phyloP scores from a whole-genome alignment of 1,140 invertebrate genomes.

The Anoplophora glabripennis region DNA sequence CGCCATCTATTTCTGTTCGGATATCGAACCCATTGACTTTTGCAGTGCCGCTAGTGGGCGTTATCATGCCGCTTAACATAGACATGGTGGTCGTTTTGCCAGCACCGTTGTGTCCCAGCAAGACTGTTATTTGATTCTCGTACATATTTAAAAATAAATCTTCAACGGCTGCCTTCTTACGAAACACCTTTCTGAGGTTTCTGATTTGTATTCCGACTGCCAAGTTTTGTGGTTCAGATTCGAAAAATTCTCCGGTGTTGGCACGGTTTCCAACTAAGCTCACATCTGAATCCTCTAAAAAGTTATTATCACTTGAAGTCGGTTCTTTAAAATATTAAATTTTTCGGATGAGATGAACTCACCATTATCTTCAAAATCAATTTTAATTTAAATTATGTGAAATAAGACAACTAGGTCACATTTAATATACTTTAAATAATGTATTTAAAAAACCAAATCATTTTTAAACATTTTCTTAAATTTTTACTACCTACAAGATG shows the following conservation, averaged over 20 bases:
- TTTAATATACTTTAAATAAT: too few species aligned
- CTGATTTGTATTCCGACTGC: slow-evolving; percentile 63
- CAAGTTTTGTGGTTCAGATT: slow-evolving; percentile 36
- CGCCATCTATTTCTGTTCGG: slow-evolving; percentile 52
- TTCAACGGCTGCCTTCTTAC: slow-evolving; percentile 55
- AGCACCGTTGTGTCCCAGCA: slow-evolving; percentile 76
- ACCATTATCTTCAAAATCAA: too few species aligned
- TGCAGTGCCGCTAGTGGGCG: slow-evolving; percentile 67
- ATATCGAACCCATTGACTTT: slow-evolving; percentile 67
- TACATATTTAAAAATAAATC: slow-evolving; percentile 65
- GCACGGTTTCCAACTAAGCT: too few species aligned
- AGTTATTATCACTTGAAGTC: too few species aligned
- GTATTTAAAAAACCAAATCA: too few species aligned
- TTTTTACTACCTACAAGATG: too few species aligned
- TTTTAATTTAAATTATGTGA: too few species aligned
- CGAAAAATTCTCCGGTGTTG: slow-evolving; percentile 37
- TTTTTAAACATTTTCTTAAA: too few species aligned
- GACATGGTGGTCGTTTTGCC: slow-evolving; percentile 76
- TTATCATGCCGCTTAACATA: slow-evolving; percentile 71
- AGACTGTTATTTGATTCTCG: slow-evolving; percentile 62
- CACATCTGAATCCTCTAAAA: too few species aligned
- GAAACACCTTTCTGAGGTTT: slow-evolving; percentile 61
- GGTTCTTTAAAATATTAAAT: too few species aligned
- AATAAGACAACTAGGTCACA: too few species aligned
- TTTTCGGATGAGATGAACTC: too few species aligned